Conservation (phyloP, 1,140 invertebrate genomes). For the Chelonus insularis region DNA sequence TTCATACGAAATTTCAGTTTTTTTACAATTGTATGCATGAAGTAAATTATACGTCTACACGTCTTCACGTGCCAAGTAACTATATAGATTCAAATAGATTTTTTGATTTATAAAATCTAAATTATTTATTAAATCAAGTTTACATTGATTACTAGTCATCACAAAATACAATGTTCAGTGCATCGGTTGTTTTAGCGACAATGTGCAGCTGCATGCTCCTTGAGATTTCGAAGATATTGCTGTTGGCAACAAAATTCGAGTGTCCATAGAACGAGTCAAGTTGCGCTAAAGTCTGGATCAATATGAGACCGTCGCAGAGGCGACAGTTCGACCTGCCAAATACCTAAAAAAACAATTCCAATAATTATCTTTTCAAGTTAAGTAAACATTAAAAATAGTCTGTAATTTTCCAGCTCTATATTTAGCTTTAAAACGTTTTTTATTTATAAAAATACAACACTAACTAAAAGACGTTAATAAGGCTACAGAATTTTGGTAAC, state of each 20-base stretch:
- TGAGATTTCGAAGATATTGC: slow-evolving; percentile 33
- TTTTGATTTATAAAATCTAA: no score
- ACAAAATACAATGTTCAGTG: background rate
- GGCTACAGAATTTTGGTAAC: background rate
- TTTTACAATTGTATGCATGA: background rate
- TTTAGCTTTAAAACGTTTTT: no score
- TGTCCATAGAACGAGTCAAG: slow-evolving; percentile 32
- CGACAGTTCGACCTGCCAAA: slow-evolving; percentile 2
- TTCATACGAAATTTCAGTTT: background rate
- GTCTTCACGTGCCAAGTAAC: background rate
- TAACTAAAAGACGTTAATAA: slow-evolving; percentile 22
- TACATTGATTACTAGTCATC: background rate
- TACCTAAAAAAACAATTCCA: slow-evolving; percentile 6
- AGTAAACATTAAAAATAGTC: no score
- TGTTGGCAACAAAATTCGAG: slow-evolving; percentile 34
- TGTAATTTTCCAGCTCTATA: no score
- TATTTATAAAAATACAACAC: no score
- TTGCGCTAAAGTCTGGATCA: slow-evolving; percentile 25
- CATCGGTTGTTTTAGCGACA: background rate
- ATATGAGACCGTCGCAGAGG: slow-evolving; percentile 21
- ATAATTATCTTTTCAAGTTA: slow-evolving; percentile 14
- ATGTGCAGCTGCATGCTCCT: slow-evolving; percentile 1
- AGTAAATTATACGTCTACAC: background rate
- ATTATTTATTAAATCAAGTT: no score
- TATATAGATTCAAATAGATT: no score